phyloP scores from a whole-genome alignment of 2,888 invertebrate genomes.

The Meliscaeva auricollis region DNA sequence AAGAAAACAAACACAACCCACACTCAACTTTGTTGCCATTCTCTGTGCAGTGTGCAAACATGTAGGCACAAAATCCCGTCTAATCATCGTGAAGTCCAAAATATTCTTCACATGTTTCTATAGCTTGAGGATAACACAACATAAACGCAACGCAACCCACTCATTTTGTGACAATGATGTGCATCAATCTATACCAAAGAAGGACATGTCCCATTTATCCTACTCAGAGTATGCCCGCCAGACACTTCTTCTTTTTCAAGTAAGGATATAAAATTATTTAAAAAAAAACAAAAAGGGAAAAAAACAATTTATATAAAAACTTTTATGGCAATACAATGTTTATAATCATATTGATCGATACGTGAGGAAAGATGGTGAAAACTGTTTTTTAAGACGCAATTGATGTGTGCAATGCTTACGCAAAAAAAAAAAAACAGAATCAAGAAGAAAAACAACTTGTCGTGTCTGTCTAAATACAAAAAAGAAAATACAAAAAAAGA shows the following conservation, averaged over 20 bases:
- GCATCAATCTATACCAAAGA: conserved; percentile 45
- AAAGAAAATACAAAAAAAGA: too few relatives aligned
- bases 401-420: conserved; percentile 33
- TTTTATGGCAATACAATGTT: conserved; percentile 52
- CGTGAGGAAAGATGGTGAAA: conserved; percentile 37
- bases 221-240: conserved; percentile 1
- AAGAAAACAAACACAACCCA: conserved; percentile 19
- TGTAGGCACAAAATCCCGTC: background rate
- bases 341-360: conserved; percentile 67
- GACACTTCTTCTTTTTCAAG: conserved; percentile 15
- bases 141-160: conserved; percentile 4
- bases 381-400: background rate
- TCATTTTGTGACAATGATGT: conserved; percentile 33
- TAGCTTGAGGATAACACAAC: background rate
- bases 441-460: conserved; percentile 27
- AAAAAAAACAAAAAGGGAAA: conserved; percentile 1
- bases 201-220: conserved; percentile 64
- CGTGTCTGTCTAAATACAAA: too few relatives aligned
- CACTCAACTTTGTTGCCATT: conserved; percentile 12
- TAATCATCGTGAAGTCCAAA: conserved; percentile 1
- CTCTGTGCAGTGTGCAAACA: background rate
- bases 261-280: conserved; percentile 17
- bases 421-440: conserved; percentile 36
- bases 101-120: conserved; percentile 11
- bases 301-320: background rate